phyloP scores from a whole-genome alignment of 2,888 invertebrate species.

The Drepanosiphum platanoidis region DNA sequence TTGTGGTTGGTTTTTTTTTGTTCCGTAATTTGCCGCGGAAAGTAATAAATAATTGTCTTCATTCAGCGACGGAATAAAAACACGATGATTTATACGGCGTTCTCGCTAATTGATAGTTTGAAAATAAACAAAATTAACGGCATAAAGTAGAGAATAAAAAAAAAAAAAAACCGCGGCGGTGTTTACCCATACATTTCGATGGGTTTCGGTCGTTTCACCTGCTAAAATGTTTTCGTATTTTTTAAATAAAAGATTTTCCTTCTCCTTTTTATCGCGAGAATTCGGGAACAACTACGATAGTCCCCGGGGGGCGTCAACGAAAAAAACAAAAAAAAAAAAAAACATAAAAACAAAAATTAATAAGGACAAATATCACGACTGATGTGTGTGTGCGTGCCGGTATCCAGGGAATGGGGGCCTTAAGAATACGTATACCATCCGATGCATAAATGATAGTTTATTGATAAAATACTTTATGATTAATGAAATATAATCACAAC shows the following conservation, averaged over 20 bases:
- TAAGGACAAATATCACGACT: constrained; percentile 47
- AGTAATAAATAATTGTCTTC: neutral
- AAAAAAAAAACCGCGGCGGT: neutral
- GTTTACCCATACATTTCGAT: neutral
- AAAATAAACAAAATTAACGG: neutral
- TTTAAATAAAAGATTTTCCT: neutral
- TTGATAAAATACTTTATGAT: constrained; percentile 49
- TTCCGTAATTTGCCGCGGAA: neutral
- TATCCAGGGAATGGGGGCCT: constrained; percentile 25
- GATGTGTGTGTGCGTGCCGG: constrained; percentile 41
- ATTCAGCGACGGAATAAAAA: neutral
- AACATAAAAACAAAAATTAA: constrained; percentile 29
- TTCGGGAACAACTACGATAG: neutral
- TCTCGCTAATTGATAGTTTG: neutral
- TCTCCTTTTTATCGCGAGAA: neutral
- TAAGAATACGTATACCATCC: constrained; percentile 24
- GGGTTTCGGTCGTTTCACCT: neutral
- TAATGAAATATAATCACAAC: constrained; percentile 49
- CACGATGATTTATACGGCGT: neutral
- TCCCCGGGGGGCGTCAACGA: constrained; percentile 1
- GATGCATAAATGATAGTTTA: constrained; percentile 57
- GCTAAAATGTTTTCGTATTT: constrained; percentile 12
- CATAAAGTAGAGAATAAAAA: neutral
- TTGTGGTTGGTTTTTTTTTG: neutral
- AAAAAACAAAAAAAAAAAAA: constrained; percentile 23